phyloP scores from a whole-genome alignment of 1,140 invertebrate genomes.

The Solen grandis region DNA sequence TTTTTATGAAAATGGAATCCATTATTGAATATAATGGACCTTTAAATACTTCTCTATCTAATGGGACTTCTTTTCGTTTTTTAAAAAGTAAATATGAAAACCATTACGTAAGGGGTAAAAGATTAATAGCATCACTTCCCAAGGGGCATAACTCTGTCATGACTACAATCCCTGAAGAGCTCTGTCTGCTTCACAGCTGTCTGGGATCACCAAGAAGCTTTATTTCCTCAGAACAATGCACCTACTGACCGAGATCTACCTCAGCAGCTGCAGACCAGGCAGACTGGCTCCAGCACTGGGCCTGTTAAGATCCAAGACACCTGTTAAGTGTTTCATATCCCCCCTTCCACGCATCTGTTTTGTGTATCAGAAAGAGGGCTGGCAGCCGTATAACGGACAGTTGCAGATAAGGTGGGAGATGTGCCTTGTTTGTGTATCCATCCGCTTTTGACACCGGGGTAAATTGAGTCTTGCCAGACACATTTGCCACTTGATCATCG shows the following conservation, averaged over 20 bases:
- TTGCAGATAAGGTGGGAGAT: conserved; percentile 39
- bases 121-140: too few relatives aligned
- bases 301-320: conserved; percentile 44
- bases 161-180: too few relatives aligned
- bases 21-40: too few relatives aligned
- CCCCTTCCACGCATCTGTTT: conserved; percentile 39
- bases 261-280: conserved; percentile 42
- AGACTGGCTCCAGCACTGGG: conserved; percentile 24
- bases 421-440: conserved; percentile 22
- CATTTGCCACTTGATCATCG: too few relatives aligned
- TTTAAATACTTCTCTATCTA: too few relatives aligned
- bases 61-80: too few relatives aligned
- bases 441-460: conserved; percentile 19
- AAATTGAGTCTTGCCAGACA: conserved; percentile 40
- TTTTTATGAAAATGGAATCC: too few relatives aligned
- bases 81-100: too few relatives aligned
- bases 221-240: background rate
- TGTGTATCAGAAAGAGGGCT: conserved; percentile 39
- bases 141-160: too few relatives aligned
- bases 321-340: conserved; percentile 52
- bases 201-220: background rate
- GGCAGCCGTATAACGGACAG: conserved; percentile 47
- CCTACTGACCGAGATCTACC: background rate
- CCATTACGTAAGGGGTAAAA: too few relatives aligned
- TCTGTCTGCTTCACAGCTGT: too few relatives aligned